A percentile compares a stretch with the other conserved stretches of the same genome.
Conservation (phyloP, 1,140 invertebrate genomes). For the Brachionus rubens region DNA sequence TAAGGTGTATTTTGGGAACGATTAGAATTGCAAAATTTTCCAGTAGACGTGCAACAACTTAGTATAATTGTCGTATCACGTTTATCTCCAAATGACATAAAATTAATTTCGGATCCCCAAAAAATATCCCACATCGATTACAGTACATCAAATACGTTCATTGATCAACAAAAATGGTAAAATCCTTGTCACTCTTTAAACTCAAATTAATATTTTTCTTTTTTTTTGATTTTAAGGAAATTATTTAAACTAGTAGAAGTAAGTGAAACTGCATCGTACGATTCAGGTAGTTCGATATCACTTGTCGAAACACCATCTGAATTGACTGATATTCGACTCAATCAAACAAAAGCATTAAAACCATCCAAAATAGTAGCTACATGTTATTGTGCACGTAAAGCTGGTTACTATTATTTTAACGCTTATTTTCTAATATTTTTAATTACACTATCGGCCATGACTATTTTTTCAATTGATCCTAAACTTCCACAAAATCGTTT, state of each 20-base stretch:
- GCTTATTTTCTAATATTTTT: not conserved
- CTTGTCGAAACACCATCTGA: not conserved
- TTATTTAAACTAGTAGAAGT: not conserved
- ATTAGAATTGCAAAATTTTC: slow-evolving; percentile 35
- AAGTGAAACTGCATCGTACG: not conserved
- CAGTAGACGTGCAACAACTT: slow-evolving; percentile 15
- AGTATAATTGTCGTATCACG: not conserved
- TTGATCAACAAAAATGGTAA: slow-evolving; percentile 42
- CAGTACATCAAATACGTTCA: not conserved
- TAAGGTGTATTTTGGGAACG: slow-evolving; percentile 14
- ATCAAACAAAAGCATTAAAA: not conserved
- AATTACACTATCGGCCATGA: not conserved
- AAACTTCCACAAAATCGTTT: not conserved
- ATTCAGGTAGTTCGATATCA: not conserved
- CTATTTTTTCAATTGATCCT: slow-evolving; percentile 4
- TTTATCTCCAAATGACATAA: not conserved
- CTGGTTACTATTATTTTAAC: slow-evolving; percentile 13
- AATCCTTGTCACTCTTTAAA: not conserved
- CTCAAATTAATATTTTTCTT: not conserved
- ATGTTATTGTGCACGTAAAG: slow-evolving; percentile 2
- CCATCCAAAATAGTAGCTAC: slow-evolving; percentile 11
- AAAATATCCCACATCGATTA: not conserved
- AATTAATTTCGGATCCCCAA: not conserved
- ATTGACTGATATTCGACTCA: not conserved
- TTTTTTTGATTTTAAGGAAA: not conserved